A percentile compares a stretch with the other conserved stretches of the same genome.
Conservation (phyloP, 1,140 invertebrate species). For the Caenorhabditis tropicalis region DNA sequence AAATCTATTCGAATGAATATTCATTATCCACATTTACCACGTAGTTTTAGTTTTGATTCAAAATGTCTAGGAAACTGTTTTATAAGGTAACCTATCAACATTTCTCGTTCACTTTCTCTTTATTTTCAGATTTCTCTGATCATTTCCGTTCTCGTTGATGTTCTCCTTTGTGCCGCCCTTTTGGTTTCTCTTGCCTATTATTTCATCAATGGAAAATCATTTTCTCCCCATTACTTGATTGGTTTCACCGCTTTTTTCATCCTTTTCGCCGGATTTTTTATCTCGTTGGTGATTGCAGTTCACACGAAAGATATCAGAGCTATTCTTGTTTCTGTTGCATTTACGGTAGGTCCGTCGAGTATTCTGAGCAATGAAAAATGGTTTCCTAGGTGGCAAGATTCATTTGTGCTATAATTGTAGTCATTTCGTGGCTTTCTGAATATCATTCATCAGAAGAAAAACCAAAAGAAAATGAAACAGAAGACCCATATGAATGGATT, state of each 20-base stretch:
- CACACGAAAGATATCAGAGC: conserved; percentile 8
- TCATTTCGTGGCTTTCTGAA: not conserved
- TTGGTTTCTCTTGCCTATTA: not conserved
- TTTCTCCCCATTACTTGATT: not conserved
- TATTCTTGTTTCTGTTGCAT: not conserved
- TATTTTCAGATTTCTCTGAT: not conserved
- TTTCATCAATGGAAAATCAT: conserved; percentile 14
- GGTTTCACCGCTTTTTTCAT: not conserved
- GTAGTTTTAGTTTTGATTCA: no score
- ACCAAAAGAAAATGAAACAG: not conserved
- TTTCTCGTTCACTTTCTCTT: not conserved
- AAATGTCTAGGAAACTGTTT: no score
- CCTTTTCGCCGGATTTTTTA: not conserved
- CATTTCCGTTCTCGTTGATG: not conserved
- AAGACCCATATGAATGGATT: conserved; percentile 20
- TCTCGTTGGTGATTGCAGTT: not conserved
- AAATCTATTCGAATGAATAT: no score
- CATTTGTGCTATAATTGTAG: conserved; percentile 21
- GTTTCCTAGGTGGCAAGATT: not conserved
- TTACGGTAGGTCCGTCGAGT: not conserved
- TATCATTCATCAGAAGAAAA: not conserved
- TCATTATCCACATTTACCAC: no score
- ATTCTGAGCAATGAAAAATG: no score
- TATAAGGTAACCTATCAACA: no score
- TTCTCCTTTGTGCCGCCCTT: not conserved